These are phyloP conservation scores for Parnassius mnemosyne DNA, from an alignment of 2,888 invertebrate genomes.

Conservation along the genomic window DNA sequence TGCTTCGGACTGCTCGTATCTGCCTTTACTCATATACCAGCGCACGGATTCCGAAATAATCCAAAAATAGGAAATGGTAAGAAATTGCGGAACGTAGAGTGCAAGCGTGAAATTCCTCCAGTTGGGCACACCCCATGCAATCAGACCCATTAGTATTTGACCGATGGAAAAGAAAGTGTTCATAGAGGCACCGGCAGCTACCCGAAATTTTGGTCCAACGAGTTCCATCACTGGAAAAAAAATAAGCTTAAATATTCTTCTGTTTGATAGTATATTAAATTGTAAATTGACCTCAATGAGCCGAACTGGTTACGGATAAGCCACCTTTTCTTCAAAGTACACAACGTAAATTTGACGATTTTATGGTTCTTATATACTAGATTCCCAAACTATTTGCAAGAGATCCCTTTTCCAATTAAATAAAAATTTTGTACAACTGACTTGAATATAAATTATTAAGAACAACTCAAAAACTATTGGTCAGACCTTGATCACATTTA, in stretches of 20 bases:
- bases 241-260: neutral
- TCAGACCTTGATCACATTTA: too few species aligned
- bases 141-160: constrained; percentile 82
- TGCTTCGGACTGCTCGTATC: constrained; percentile 82
- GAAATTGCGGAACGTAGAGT: constrained; percentile 84
- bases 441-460: too few species aligned
- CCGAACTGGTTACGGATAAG: too few species aligned
- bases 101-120: constrained; percentile 85
- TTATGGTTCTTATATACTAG: too few species aligned
- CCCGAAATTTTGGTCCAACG: constrained; percentile 85
- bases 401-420: too few species aligned
- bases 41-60: constrained; percentile 85
- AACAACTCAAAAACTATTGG: too few species aligned
- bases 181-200: constrained; percentile 84
- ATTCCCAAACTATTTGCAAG: too few species aligned
- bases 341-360: too few species aligned
- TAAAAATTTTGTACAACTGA: too few species aligned
- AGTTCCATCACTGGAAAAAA: constrained; percentile 83
- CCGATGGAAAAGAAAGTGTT: constrained; percentile 86
- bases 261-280: too few species aligned
- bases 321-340: too few species aligned
- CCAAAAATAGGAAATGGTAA: constrained; percentile 84
- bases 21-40: constrained; percentile 87
- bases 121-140: constrained; percentile 84
- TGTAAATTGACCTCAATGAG: too few species aligned